Percentiles rank a stretch among this genome's conserved stretches.
phyloP scores from a whole-genome alignment of 35 echinoderm and acorn worm species.

The Heliocidaris tuberculata region DNA sequence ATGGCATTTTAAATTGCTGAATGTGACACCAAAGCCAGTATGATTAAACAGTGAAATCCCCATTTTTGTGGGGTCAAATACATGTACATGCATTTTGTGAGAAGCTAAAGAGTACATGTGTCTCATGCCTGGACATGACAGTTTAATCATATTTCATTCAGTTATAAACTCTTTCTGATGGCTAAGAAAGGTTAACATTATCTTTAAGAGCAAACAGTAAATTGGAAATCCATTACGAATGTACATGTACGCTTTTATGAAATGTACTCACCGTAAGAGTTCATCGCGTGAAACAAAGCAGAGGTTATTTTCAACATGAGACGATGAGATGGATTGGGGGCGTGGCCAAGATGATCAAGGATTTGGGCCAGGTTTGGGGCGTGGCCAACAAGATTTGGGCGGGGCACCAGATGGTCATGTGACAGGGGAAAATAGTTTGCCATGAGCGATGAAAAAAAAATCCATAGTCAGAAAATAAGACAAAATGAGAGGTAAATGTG shows the following conservation, averaged over 20 bases:
- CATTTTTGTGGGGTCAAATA: no score
- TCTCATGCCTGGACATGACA: no score
- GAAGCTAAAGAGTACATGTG: neutral
- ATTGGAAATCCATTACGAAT: neutral
- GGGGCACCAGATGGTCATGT: neutral
- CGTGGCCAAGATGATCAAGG: neutral
- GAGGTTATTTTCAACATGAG: neutral
- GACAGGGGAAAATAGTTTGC: neutral
- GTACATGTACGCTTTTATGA: neutral
- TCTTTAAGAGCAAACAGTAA: no score
- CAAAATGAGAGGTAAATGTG: neutral
- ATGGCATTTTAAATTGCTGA: neutral
- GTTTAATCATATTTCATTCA: no score
- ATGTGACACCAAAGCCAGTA: neutral
- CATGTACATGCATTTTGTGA: no score
- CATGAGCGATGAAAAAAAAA: neutral
- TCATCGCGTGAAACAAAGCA: neutral
- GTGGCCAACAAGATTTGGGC: neutral
- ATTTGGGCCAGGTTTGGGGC: neutral
- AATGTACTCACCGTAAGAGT: conserved; percentile 15
- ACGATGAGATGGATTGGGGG: neutral
- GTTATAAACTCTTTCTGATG: no score
- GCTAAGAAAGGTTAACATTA: no score
- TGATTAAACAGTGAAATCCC: no score
- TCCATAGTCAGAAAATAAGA: neutral